These are phyloP conservation scores for Triplophysa rosa DNA, from an alignment of 2,113 vertebrate genomes.

Conservation along the genomic window DNA sequence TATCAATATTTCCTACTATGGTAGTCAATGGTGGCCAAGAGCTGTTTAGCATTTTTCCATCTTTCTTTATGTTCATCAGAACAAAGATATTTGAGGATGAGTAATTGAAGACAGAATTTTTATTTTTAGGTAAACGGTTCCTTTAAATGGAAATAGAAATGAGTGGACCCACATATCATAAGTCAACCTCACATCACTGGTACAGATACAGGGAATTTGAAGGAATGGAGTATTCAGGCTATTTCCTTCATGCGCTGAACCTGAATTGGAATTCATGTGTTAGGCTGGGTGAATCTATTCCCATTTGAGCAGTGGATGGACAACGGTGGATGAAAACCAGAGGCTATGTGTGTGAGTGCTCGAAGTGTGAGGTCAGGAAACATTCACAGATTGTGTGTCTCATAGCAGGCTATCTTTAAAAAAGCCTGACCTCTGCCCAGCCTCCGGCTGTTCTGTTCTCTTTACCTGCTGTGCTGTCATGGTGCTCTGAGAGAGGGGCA, in stretches of 20 bases:
- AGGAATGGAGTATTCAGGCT: background rate
- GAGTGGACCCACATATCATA: too few species aligned
- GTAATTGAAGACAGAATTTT: too few species aligned
- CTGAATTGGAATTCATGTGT: conserved; percentile 9
- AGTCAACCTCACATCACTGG: too few species aligned
- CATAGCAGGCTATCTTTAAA: conserved; percentile 13
- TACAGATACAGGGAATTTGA: background rate
- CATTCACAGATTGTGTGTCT: conserved; percentile 6
- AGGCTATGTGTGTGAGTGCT: background rate
- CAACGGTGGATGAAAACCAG: background rate
- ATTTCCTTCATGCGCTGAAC: conserved; percentile 4
- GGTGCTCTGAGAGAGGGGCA: background rate
- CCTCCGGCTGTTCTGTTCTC: conserved; percentile 21
- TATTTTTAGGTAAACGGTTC: too few species aligned
- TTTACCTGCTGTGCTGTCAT: conserved; percentile 13
- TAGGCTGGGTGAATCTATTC: conserved; percentile 8
- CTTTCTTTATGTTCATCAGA: too few species aligned
- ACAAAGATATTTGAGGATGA: too few species aligned
- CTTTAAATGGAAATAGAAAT: too few species aligned
- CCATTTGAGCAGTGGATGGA: background rate
- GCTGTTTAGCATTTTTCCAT: too few species aligned
- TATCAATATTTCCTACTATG: too few species aligned
- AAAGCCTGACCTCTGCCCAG: conserved; percentile 15
- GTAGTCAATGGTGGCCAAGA: too few species aligned
- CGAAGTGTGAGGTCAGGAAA: background rate